Evolutionary conservation across 2,888 invertebrate genomes (phyloP), one percentile per base, ranked within the genome.

Genomic region (Oscheius myriophilus): DNA sequence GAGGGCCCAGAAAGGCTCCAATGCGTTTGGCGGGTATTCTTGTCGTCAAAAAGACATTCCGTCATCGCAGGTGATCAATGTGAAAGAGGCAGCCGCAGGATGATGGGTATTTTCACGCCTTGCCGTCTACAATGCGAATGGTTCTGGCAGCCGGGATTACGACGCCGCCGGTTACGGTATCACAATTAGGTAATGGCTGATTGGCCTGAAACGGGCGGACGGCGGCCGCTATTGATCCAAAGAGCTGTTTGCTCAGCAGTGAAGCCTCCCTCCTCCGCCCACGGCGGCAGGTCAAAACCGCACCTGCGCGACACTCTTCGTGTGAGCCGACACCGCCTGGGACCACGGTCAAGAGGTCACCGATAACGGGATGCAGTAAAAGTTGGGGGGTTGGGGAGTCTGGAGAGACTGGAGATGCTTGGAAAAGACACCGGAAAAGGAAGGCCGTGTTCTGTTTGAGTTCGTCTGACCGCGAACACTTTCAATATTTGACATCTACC

Each of bases 121-220:
- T 33, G 14, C 33, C 25, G 33, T 25, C 46, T 49, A 61, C 46
- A 61, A 49, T 46, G 33, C 49, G 49, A 49, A 49, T 26, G 49
- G 63, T 23, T 12, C 25, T 46, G 41, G 25, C 63, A 53, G 52
- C 63, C 52, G 52, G 53, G 52, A 52, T 63, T 63, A 63, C 52
- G 63, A 52, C 53, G 42, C n/a, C 12, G 41, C 51, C n/a, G 52
- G 63, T 2, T 63, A 63, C 63, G 63, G 63, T 63, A 63, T 52
- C 39, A 63, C 63, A 63, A 63, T 63, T 63, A 63, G 63, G 53
- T 63, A 63, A 63, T 63, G 63, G 52, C 42, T 63, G 63, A 63
- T 63, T 63, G 41, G 53, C 16, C 46, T 61, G 61, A 43, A 63
- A 52, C 41, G 52, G 42, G 55, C 42, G 65, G 43, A 65, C 46